phyloP scores from a whole-genome alignment of 2,113 vertebrate genomes.

The Turdus rufiventris region DNA sequence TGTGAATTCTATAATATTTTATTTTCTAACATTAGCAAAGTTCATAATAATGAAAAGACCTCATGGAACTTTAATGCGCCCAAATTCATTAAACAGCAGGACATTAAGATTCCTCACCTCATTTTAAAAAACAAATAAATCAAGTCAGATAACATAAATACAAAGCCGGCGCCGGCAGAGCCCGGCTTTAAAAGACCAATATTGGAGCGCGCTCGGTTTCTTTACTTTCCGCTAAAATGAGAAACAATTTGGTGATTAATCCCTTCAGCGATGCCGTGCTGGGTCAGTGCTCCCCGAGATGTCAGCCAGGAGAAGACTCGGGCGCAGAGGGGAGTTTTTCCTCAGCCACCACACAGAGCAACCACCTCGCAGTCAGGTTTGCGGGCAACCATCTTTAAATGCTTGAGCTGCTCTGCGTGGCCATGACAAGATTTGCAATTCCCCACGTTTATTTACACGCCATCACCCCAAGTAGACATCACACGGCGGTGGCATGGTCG shows the following conservation, averaged over 20 bases:
- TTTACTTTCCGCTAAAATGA: constrained; percentile 72
- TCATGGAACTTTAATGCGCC: constrained; percentile 75
- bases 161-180: constrained; percentile 9
- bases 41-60: constrained; percentile 73
- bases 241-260: constrained; percentile 74
- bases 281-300: constrained; percentile 80
- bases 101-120: constrained; percentile 62
- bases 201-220: constrained; percentile 57
- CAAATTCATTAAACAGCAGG: constrained; percentile 69
- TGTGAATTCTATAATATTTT: constrained; percentile 82
- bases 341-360: constrained; percentile 69
- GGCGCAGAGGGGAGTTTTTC: constrained; percentile 55
- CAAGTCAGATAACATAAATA: constrained; percentile 63
- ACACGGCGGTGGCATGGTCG: constrained; percentile 80
- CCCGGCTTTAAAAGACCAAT: constrained; percentile 57
- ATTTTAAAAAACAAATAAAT: constrained; percentile 71
- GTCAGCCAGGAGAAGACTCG: constrained; percentile 66
- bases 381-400: constrained; percentile 89
- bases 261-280: constrained; percentile 74
- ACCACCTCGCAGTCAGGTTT: constrained; percentile 86
- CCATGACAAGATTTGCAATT: constrained; percentile 88
- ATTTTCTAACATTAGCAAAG: constrained; percentile 80
- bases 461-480: constrained; percentile 91
- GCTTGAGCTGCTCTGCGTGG: constrained; percentile 84
- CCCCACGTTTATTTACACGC: constrained; percentile 92